These are phyloP conservation scores for Nibea albiflora DNA, from an alignment of 2,113 vertebrate species.

Conservation along the genomic window DNA sequence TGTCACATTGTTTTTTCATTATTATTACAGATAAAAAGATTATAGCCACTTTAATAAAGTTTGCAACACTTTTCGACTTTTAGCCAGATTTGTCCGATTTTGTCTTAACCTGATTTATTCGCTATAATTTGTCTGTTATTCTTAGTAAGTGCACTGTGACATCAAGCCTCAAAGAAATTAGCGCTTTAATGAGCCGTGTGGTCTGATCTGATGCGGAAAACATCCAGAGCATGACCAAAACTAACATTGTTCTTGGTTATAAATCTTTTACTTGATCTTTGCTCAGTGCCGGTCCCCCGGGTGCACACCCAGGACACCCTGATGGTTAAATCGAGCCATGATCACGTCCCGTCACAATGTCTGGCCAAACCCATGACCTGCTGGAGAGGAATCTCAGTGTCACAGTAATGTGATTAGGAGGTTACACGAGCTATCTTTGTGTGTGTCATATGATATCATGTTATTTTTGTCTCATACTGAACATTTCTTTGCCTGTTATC, in stretches of 20 bases:
- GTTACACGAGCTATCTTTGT: constrained; percentile 25
- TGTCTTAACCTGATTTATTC: not conserved
- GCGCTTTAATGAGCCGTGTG: not conserved
- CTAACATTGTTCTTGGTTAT: not conserved
- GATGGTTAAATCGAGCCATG: constrained; percentile 27
- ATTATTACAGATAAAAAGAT: not conserved
- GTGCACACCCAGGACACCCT: constrained; percentile 15
- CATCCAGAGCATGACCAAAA: not conserved
- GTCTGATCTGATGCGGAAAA: not conserved
- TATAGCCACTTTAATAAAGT: not conserved
- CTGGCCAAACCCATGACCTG: constrained; percentile 59
- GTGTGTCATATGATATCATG: constrained; percentile 49
- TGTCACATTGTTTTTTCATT: not conserved
- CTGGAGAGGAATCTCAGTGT: constrained; percentile 45
- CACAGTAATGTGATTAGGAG: constrained; percentile 56
- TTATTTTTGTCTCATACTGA: constrained; percentile 50
- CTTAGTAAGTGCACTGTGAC: too few species aligned
- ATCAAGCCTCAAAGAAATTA: not conserved
- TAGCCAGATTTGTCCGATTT: not conserved
- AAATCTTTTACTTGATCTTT: constrained; percentile 6
- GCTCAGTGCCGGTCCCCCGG: not conserved
- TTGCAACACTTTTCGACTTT: not conserved
- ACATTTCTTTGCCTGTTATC: constrained; percentile 33
- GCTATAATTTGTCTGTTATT: not conserved
- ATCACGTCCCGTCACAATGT: constrained; percentile 41